A percentile compares a stretch with the other conserved stretches of the same genome.
Conservation (phyloP, 2,888 invertebrate species). For the Branchinecta sandiegonensis region DNA sequence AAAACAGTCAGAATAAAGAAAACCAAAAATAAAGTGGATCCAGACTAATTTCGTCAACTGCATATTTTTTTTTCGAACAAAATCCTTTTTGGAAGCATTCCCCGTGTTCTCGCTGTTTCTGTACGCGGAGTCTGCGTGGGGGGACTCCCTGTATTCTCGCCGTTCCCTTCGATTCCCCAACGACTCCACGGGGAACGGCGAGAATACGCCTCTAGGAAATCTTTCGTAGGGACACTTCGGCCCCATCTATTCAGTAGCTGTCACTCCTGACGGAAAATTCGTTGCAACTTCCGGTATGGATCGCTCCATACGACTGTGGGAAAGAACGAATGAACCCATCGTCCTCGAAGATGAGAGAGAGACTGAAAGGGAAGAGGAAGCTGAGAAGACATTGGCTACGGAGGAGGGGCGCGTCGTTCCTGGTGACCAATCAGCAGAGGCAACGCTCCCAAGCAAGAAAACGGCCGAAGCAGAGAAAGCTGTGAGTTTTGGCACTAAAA, state of each 20-base stretch:
- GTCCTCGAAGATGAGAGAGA: constrained; percentile 87
- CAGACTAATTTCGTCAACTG: too few relatives aligned
- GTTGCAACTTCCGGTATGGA: constrained; percentile 71
- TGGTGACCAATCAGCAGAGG: constrained; percentile 47
- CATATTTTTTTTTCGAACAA: too few relatives aligned
- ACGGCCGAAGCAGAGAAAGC: constrained; percentile 73
- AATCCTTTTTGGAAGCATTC: too few relatives aligned
- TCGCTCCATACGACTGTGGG: constrained; percentile 66
- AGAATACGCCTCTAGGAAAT: neutral
- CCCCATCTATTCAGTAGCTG: constrained; percentile 55
- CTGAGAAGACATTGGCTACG: constrained; percentile 45
- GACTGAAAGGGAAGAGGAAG: constrained; percentile 57
- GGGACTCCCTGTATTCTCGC: too few relatives aligned
- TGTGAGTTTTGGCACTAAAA: constrained; percentile 41
- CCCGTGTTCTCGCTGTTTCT: too few relatives aligned
- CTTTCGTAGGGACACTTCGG: constrained; percentile 58
- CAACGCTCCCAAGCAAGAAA: constrained; percentile 70
- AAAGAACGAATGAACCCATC: constrained; percentile 70
- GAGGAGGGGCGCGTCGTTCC: constrained; percentile 42
- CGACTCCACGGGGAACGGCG: too few relatives aligned
- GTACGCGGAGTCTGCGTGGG: too few relatives aligned
- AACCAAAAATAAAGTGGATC: too few relatives aligned
- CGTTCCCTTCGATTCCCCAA: too few relatives aligned
- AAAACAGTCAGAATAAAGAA: too few relatives aligned
- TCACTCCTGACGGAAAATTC: constrained; percentile 66